phyloP scores from a whole-genome alignment of 2,113 vertebrate species.

The Chaetorhynchus papuensis region DNA sequence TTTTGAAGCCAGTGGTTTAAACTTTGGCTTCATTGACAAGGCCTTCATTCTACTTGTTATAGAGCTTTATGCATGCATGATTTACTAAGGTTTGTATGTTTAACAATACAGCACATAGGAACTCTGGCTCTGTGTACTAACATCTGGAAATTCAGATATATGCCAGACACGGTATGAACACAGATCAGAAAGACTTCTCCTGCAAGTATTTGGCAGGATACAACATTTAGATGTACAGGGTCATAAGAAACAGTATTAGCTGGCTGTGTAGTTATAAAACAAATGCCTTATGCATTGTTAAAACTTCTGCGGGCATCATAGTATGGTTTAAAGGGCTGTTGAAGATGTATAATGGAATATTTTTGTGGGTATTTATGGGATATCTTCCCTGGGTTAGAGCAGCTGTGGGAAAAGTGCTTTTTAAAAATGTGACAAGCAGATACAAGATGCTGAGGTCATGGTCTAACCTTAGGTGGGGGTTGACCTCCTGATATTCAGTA shows the following conservation, averaged over 20 bases:
- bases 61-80: background rate
- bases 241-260: background rate
- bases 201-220: background rate
- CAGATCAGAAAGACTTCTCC: background rate
- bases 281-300: background rate
- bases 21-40: background rate
- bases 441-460: background rate
- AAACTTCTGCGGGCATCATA: background rate
- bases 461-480: background rate
- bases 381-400: background rate
- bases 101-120: background rate
- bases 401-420: background rate
- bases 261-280: background rate
- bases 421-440: background rate
- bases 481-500: background rate
- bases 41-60: fast-evolving
- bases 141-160: background rate
- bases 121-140: background rate
- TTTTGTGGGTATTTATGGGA: background rate
- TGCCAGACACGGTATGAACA: background rate
- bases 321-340: background rate
- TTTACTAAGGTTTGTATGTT: background rate
- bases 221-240: background rate
- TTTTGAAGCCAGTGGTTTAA: background rate
- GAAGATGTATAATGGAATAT: background rate